These are phyloP conservation scores for Resseliella maxima DNA, from an alignment of 2,888 invertebrate genomes.

Conservation along the genomic window DNA sequence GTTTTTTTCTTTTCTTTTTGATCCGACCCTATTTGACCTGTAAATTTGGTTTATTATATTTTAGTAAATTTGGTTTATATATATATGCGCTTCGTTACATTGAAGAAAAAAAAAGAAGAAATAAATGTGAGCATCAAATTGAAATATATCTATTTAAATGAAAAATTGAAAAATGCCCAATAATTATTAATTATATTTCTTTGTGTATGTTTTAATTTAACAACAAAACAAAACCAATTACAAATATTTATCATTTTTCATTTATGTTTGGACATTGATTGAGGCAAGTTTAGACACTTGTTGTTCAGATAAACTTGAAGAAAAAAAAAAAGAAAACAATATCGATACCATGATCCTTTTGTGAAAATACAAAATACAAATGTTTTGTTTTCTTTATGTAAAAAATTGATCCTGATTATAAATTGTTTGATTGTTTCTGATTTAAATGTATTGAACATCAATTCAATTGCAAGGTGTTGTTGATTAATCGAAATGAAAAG, in stretches of 20 bases:
- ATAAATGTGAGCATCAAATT: neutral
- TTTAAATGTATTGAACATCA: neutral
- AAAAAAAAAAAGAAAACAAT: neutral
- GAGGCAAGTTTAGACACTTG: constrained; percentile 10
- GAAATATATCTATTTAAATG: constrained; percentile 22
- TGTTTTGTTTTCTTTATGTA: neutral
- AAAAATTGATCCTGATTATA: neutral
- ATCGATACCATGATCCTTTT: neutral
- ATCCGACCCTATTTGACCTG: neutral
- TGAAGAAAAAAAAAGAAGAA: no score
- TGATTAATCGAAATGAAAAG: neutral
- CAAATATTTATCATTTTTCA: neutral
- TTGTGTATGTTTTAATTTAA: constrained; percentile 28
- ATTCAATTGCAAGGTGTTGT: no score
- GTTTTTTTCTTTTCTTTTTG: neutral
- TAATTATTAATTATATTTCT: constrained; percentile 20
- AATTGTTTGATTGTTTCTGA: constrained; percentile 9
- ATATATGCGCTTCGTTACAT: no score
- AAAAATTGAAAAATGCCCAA: constrained; percentile 26
- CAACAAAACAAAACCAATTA: constrained; percentile 13
- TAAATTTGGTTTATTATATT: no score
- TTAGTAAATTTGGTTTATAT: no score
- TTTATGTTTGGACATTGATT: neutral
- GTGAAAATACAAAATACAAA: neutral
- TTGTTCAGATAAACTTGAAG: neutral